phyloP scores from a whole-genome alignment of 2,797 vertebrate species.

The Sebastes taczanowskii region DNA sequence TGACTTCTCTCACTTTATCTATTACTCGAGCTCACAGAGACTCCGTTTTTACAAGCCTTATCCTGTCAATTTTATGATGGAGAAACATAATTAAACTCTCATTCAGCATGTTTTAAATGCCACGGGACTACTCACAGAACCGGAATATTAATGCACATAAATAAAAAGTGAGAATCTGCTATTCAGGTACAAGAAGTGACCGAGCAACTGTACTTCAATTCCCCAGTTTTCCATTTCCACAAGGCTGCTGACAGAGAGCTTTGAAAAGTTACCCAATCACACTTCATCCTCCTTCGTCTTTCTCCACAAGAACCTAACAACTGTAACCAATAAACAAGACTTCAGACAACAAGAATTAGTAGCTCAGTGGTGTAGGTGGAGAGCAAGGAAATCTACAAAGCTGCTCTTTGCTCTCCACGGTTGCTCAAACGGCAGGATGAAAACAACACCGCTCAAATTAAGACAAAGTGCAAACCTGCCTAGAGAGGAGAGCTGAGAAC shows the following conservation, averaged over 20 bases:
- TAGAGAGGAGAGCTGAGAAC: slow-evolving; percentile 55
- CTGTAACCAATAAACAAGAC: slow-evolving; percentile 49
- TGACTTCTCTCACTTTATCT: slow-evolving; percentile 19
- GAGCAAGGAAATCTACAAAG: slow-evolving; percentile 58
- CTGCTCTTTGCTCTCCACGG: slow-evolving; percentile 51
- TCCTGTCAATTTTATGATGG: slow-evolving; percentile 37
- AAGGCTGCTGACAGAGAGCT: slow-evolving; percentile 32
- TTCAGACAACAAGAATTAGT: slow-evolving; percentile 57
- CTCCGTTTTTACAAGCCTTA: slow-evolving; percentile 28
- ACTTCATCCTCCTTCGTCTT: background rate
- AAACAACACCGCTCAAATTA: slow-evolving; percentile 72
- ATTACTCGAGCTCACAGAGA: slow-evolving; percentile 14
- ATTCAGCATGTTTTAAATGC: slow-evolving; percentile 56
- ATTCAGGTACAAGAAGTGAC: slow-evolving; percentile 7
- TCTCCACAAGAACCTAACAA: background rate
- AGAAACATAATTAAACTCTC: slow-evolving; percentile 61
- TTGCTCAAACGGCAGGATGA: slow-evolving; percentile 60
- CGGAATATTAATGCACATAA: slow-evolving; percentile 57
- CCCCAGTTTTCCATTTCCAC: slow-evolving; percentile 37
- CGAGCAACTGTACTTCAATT: slow-evolving; percentile 1
- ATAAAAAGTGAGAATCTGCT: slow-evolving; percentile 39
- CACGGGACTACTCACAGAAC: slow-evolving; percentile 31
- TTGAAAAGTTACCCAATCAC: slow-evolving; percentile 34
- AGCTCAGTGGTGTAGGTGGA: slow-evolving; percentile 48
- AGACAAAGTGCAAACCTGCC: slow-evolving; percentile 68